Base-by-base conservation (phyloP, 2,113 vertebrate species). In the Hucho hucho region DNA sequence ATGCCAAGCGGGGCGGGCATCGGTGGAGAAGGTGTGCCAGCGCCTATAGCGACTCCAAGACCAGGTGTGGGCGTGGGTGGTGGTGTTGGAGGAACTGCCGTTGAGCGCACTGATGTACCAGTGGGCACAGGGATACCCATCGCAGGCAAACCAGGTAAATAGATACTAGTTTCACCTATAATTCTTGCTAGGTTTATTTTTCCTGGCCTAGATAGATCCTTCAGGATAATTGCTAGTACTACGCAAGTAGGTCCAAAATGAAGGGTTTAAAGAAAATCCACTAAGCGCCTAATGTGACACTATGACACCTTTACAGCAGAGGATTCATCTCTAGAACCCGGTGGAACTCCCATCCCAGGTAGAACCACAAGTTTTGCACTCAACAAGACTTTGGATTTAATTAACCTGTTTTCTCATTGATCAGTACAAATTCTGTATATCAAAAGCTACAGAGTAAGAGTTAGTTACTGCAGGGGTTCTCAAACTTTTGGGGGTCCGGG, bases 341-440 rank as follows among this genome's bases (percentile, higher is more conserved):
- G 1, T 70, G 91, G 83, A 86, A 92, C 91, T 69, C 18, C 82
- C 65, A 9, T 4, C 59, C 91, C 93, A 88, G 92, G 92, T 94
- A 89, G 26, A 18, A 43, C 74, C 4, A n/a, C 3, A 56, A 0
- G 43, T 53, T 53, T 53, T 53, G 49, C 16, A 53, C 49, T 53
- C 49, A 53, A 53, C 49, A 18, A 18, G 49, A 53, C 49, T 53
- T 18, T 53, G 1, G 16, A 53, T 53, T 16, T 14, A 14, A 53
- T 4, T 53, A 2, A 53, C 16, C 49, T 14, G 49, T 14, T 53
- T 53, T 53, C 16, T 5, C 49, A 53, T 53, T 53, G 13, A 53
- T 16, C 16, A 53, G 14, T 53, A 53, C 16, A 53, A 53, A 53
- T 43, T 11, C 9, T 43, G 7, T 18, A 18, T 53, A 53, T 16